These are phyloP conservation scores for Rhodinocichla rosea DNA, from an alignment of 2,113 vertebrate genomes.

Conservation along the genomic window DNA sequence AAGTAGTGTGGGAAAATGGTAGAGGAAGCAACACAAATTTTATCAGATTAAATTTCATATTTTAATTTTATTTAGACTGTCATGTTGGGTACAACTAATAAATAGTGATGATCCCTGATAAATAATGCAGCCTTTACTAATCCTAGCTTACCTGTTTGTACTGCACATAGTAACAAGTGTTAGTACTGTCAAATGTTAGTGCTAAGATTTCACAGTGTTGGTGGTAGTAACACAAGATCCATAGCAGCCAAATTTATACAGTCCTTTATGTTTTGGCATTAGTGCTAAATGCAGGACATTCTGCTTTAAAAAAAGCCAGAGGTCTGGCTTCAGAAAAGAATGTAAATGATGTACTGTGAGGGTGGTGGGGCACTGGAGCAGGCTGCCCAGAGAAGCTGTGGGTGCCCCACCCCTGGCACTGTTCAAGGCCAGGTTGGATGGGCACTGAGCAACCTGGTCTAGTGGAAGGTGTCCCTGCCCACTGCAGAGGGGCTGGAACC, in stretches of 20 bases:
- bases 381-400: background rate
- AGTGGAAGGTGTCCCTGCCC: background rate
- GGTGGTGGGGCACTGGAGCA: background rate
- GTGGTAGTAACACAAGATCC: background rate
- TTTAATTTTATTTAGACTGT: background rate
- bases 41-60: background rate
- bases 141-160: background rate
- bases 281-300: background rate
- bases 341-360: background rate
- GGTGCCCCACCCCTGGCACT: background rate
- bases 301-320: background rate
- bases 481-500: background rate
- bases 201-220: background rate
- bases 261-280: background rate
- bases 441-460: background rate
- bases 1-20: background rate
- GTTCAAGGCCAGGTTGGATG: background rate
- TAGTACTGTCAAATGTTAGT: background rate
- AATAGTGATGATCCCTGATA: background rate
- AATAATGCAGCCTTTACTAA: background rate
- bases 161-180: background rate
- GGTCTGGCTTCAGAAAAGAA: background rate
- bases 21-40: background rate
- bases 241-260: background rate
- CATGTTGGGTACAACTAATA: background rate